These are phyloP conservation scores for Drosophila prosaltans DNA, from an alignment of 1,140 invertebrate species.

Conservation along the genomic window DNA sequence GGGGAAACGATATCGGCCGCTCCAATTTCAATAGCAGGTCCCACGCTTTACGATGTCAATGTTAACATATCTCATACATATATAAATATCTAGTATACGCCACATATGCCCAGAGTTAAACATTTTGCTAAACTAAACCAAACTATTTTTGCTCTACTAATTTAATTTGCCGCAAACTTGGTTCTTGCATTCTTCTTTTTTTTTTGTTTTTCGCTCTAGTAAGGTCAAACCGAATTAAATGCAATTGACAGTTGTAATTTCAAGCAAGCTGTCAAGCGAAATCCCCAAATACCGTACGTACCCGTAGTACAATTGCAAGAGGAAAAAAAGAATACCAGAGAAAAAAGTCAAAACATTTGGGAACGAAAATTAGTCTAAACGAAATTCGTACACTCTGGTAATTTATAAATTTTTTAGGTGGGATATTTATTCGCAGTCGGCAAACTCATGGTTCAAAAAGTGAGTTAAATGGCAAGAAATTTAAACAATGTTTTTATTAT, in stretches of 20 bases:
- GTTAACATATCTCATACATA: constrained; percentile 23
- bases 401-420: neutral
- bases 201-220: constrained; percentile 25
- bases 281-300: constrained; percentile 67
- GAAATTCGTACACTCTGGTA: neutral
- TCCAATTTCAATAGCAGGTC: constrained; percentile 50
- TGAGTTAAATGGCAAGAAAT: no score
- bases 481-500: no score
- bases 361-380: neutral
- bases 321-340: constrained; percentile 14
- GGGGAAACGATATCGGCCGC: constrained; percentile 62
- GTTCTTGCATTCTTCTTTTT: constrained; percentile 11
- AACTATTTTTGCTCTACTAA: constrained; percentile 22
- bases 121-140: constrained; percentile 46
- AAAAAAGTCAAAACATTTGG: neutral
- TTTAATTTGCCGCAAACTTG: constrained; percentile 25
- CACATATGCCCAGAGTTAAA: constrained; percentile 17
- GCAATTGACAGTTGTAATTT: constrained; percentile 82
- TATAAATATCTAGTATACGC: constrained; percentile 20
- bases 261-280: constrained; percentile 74
- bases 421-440: no score
- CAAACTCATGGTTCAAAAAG: no score
- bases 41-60: constrained; percentile 39
- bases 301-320: constrained; percentile 38
- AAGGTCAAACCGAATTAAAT: constrained; percentile 79